Evolutionary conservation across 2,888 invertebrate genomes (phyloP).

Genomic region (Thera britannica): DNA sequence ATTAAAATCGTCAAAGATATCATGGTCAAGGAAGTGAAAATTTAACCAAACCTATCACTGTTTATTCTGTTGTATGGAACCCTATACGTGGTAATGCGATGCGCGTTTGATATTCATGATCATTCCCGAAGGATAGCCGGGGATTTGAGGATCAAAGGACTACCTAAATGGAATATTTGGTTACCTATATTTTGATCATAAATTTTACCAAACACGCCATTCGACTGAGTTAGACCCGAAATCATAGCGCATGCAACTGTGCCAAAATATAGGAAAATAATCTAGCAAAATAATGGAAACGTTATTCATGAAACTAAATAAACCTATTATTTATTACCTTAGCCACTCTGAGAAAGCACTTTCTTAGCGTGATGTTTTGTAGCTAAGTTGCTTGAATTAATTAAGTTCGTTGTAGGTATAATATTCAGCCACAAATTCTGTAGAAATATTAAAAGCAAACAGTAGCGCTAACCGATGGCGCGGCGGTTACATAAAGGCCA

Average conservation of each 20-base stretch:
- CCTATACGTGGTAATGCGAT: slow-evolving; percentile 60
- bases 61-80: slow-evolving; percentile 18
- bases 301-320: no score
- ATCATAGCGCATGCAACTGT: no score
- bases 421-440: slow-evolving; percentile 12
- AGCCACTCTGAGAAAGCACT: neutral
- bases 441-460: slow-evolving; percentile 59
- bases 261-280: no score
- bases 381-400: no score
- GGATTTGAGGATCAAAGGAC: slow-evolving; percentile 55
- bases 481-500: slow-evolving; percentile 56
- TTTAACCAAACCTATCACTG: neutral
- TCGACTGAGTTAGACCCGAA: no score
- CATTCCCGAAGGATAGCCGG: slow-evolving; percentile 55
- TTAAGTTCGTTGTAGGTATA: neutral
- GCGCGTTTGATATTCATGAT: slow-evolving; percentile 80
- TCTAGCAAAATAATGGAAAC: no score
- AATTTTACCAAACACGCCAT: neutral
- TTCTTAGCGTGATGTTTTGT: neutral
- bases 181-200: slow-evolving; percentile 30
- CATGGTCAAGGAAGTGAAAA: neutral
- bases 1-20: neutral
- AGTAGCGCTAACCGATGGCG: slow-evolving; percentile 48
- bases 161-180: slow-evolving; percentile 38
- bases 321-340: no score